Base-by-base conservation (phyloP, 2,113 vertebrate species). In the Choloepus hoffmanni region DNA sequence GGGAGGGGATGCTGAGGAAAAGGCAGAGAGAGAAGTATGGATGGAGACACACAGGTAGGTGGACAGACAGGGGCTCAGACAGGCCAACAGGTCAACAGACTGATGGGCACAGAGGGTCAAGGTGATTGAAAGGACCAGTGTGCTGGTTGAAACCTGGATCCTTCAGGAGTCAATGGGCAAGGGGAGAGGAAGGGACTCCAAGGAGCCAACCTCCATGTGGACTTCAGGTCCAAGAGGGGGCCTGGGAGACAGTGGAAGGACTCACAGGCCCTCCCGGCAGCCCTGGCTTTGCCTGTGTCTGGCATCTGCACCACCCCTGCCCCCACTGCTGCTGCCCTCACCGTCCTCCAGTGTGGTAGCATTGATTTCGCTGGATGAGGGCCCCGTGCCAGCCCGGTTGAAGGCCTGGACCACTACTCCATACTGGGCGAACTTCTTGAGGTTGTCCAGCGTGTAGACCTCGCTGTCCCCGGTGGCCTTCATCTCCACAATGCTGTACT, bases 401-500 rank as follows among this genome's bases (percentile, higher is more conserved):
- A 99, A 99, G 3, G 99, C 99, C 97, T 99, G 99, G 92, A 99
- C 99, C 96, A 99, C 99, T 13, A 99, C 99, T 7, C 99, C 99
- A 0, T 99, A 99, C 96, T 99, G 99, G 12, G 99, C 99, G 10
- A 99, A 99, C 98, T 99, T 99, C 99, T 99, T 99, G 87, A 99
- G 99, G 98, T 99, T 99, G 99, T 99, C 99, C 97, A 99, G 98
- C 0, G 99, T 99, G 98, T 99, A 99, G 62, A 99, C 99, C 97
- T 99, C 99, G 0, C 99, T 99, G 98, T 99, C 99, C 0, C 99
- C 99, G 0, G 99, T 99, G 53, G 99, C 99, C 96, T 99, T 99
- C 99, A 99, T 99, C 98, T 99, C 99, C 98, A 99, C 99, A 0
- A 99, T 99, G 98, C 99, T 99, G 98, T 99, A 99, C 97, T 99